phyloP scores from a whole-genome alignment of 2,113 vertebrate species.

The Siniperca chuatsi region DNA sequence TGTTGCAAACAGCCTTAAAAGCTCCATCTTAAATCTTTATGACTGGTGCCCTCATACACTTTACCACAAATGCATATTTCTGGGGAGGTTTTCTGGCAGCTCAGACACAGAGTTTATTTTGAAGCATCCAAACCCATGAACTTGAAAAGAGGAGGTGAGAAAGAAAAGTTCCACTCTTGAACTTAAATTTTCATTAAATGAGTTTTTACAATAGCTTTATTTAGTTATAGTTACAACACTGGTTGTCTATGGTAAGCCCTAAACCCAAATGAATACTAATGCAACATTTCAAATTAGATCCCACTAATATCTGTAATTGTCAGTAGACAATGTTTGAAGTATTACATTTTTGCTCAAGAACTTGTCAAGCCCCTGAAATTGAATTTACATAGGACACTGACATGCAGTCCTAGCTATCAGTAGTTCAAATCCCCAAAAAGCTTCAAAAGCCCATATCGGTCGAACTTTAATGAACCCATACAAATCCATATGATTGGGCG shows the following conservation, averaged over 20 bases:
- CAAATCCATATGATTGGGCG: slow-evolving; percentile 45
- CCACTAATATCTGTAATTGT: background rate
- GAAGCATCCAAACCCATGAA: slow-evolving; percentile 14
- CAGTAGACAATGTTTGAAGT: background rate
- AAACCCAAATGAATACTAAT: background rate
- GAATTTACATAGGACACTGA: background rate
- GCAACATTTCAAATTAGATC: background rate
- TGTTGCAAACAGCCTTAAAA: slow-evolving; percentile 62
- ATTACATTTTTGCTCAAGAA: background rate
- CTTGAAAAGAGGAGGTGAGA: slow-evolving; percentile 7
- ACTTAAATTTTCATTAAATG: slow-evolving; percentile 15
- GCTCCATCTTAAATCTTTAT: slow-evolving; percentile 65
- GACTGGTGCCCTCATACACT: slow-evolving; percentile 50
- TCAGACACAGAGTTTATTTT: slow-evolving; percentile 45
- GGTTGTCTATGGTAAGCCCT: background rate
- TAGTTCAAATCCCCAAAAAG: background rate
- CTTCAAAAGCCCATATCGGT: background rate
- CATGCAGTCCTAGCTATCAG: background rate
- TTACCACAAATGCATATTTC: slow-evolving; percentile 50
- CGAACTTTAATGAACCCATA: slow-evolving; percentile 14
- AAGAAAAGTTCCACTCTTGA: background rate
- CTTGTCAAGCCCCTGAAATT: background rate
- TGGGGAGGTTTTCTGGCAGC: slow-evolving; percentile 17
- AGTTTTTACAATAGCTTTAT: background rate
- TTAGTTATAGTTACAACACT: background rate